Conservation (phyloP, 2,113 vertebrate species). For the Gobiocypris rarus region DNA sequence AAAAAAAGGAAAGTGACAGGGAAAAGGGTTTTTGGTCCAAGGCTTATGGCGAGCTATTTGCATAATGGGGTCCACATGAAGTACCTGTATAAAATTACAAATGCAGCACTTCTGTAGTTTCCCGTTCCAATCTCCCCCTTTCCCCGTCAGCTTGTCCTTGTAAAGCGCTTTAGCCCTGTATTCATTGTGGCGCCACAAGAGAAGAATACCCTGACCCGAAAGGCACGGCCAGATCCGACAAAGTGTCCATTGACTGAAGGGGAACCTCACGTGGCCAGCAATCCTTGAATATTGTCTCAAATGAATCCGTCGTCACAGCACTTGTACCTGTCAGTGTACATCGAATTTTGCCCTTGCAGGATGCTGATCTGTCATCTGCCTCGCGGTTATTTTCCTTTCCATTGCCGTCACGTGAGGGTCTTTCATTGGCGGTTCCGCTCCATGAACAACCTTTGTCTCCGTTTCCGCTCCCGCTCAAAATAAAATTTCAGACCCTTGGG, state of each 20-base stretch:
- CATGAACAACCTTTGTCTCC: slow-evolving; percentile 21
- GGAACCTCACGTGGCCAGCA: slow-evolving; percentile 21
- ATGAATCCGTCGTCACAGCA: slow-evolving; percentile 65
- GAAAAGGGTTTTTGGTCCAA: neutral
- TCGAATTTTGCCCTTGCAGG: slow-evolving; percentile 46
- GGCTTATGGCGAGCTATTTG: slow-evolving; percentile 9
- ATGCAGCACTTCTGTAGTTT: slow-evolving; percentile 39
- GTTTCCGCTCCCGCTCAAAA: slow-evolving; percentile 30
- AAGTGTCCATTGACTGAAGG: slow-evolving; percentile 59
- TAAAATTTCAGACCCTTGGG: slow-evolving; percentile 26
- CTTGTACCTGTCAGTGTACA: slow-evolving; percentile 63
- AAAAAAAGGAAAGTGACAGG: neutral
- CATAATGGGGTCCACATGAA: slow-evolving; percentile 22
- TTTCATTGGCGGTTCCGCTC: slow-evolving; percentile 22
- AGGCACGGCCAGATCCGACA: slow-evolving; percentile 35
- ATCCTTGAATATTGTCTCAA: slow-evolving; percentile 58
- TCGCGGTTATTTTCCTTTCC: slow-evolving; percentile 43
- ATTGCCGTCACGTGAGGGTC: slow-evolving; percentile 23
- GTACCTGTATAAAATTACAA: slow-evolving; percentile 55
- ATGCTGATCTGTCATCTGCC: slow-evolving; percentile 43
- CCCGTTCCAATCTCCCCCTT: slow-evolving; percentile 5
- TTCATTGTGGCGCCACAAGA: slow-evolving; percentile 50
- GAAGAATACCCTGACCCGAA: slow-evolving; percentile 42
- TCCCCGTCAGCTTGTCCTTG: slow-evolving; percentile 50
- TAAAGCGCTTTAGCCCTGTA: slow-evolving; percentile 48